phyloP scores from a whole-genome alignment of 2,797 vertebrate species.

The Liasis olivaceus region DNA sequence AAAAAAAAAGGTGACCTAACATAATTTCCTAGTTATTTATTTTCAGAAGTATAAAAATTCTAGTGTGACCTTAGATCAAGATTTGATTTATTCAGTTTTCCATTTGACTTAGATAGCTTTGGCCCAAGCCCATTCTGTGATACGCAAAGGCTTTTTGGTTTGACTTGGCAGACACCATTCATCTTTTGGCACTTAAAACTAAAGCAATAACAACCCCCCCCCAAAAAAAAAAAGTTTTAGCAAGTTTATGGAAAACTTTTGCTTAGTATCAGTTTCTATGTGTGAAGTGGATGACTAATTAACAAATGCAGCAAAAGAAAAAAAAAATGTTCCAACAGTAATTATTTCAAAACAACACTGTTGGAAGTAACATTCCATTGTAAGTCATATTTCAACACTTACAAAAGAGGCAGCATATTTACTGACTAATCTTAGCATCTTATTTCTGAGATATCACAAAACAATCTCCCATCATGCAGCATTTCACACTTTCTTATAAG shows the following conservation, averaged over 20 bases:
- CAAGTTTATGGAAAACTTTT: conserved; percentile 12
- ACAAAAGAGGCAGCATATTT: background rate
- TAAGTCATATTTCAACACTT: background rate
- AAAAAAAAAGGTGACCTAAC: background rate
- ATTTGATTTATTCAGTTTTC: background rate
- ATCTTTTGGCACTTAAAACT: background rate
- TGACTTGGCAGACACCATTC: background rate
- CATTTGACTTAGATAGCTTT: background rate
- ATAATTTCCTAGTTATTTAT: background rate
- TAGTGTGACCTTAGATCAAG: background rate
- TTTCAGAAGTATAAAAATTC: background rate
- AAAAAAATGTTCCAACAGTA: conserved; percentile 26
- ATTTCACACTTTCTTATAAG: background rate
- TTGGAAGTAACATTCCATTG: background rate
- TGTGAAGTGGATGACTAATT: conserved; percentile 28
- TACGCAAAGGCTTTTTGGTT: background rate
- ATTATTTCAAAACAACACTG: conserved; percentile 16
- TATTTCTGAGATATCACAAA: background rate
- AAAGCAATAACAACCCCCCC: too few relatives aligned
- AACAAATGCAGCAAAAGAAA: background rate
- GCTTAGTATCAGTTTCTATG: conserved; percentile 1
- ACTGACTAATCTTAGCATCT: conserved; percentile 30
- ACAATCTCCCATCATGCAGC: background rate
- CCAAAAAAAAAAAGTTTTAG: background rate
- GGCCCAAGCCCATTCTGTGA: background rate